Evolutionary conservation across 2,797 vertebrate genomes (phyloP).

Genomic region (Australoheros facetus): DNA sequence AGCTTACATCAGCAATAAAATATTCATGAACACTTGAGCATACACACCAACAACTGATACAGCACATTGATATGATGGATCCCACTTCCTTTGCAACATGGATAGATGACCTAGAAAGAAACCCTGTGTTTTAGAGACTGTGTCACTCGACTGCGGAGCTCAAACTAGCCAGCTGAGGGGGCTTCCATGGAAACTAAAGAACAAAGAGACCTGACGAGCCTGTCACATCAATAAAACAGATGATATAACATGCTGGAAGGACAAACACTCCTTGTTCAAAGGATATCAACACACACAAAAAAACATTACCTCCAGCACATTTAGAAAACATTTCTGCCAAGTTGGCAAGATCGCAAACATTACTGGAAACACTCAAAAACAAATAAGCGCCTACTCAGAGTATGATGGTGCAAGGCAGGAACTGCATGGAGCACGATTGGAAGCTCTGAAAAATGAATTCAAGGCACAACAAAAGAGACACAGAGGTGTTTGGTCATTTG

Average conservation of each 20-base stretch:
- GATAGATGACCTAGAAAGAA: constrained; percentile 50
- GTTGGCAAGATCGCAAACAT: constrained; percentile 62
- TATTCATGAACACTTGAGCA: constrained; percentile 66
- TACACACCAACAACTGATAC: constrained; percentile 44
- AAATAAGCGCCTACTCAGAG: constrained; percentile 60
- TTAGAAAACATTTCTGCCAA: constrained; percentile 49
- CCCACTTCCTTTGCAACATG: constrained; percentile 40
- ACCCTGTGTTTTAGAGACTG: constrained; percentile 7
- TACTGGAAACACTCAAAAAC: constrained; percentile 68
- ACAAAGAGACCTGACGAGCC: constrained; percentile 19
- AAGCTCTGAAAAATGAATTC: constrained; percentile 31
- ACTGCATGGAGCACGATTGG: constrained; percentile 26
- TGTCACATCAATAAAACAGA: constrained; percentile 49
- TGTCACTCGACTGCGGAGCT: constrained; percentile 23
- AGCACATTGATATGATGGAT: constrained; percentile 41
- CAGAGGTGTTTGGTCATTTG: constrained; percentile 18
- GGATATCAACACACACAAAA: constrained; percentile 25
- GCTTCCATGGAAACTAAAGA: constrained; percentile 27
- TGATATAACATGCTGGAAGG: constrained; percentile 34
- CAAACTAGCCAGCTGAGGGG: constrained; percentile 15
- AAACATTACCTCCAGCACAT: constrained; percentile 29
- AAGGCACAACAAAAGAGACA: constrained; percentile 20
- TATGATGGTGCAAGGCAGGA: constrained; percentile 21
- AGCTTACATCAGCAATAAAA: constrained; percentile 70
- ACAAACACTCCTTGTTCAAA: constrained; percentile 36